Percentiles rank a stretch among this genome's conserved stretches.
These are phyloP conservation scores for Champsocephalus esox DNA, from an alignment of 2,797 vertebrate genomes.

Conservation along the genomic window DNA sequence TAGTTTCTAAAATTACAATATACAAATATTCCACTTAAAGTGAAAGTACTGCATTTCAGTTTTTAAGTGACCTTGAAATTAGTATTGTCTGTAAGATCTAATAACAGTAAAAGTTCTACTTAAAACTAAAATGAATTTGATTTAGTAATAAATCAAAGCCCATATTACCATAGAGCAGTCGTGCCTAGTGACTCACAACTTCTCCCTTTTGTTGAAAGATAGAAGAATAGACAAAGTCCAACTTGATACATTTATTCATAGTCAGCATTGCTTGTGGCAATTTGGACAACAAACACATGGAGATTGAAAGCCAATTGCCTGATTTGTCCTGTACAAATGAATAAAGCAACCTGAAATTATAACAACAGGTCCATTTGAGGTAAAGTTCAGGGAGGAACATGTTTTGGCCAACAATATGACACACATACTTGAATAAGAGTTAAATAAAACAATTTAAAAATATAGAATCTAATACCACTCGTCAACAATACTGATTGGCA, in stretches of 20 bases:
- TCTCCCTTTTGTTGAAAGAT: background rate
- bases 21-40: too few species aligned
- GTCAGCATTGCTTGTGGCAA: constrained; percentile 24
- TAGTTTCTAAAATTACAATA: too few species aligned
- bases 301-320: constrained; percentile 15
- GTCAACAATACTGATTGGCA: constrained; percentile 25
- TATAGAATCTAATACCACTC: constrained; percentile 37
- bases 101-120: too few species aligned
- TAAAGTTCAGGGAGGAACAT: constrained; percentile 37
- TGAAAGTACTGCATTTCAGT: too few species aligned
- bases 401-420: constrained; percentile 56
- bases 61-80: too few species aligned
- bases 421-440: constrained; percentile 27
- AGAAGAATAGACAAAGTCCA: background rate
- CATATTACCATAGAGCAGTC: background rate
- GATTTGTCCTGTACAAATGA: constrained; percentile 45
- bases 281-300: constrained; percentile 25
- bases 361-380: constrained; percentile 38
- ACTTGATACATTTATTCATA: constrained; percentile 38
- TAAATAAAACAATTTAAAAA: constrained; percentile 59
- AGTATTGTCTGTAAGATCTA: too few species aligned
- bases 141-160: background rate
- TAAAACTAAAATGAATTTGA: background rate
- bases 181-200: background rate
- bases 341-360: constrained; percentile 44